These are phyloP conservation scores for Globia sparganii DNA, from an alignment of 2,888 invertebrate genomes.

Conservation along the genomic window DNA sequence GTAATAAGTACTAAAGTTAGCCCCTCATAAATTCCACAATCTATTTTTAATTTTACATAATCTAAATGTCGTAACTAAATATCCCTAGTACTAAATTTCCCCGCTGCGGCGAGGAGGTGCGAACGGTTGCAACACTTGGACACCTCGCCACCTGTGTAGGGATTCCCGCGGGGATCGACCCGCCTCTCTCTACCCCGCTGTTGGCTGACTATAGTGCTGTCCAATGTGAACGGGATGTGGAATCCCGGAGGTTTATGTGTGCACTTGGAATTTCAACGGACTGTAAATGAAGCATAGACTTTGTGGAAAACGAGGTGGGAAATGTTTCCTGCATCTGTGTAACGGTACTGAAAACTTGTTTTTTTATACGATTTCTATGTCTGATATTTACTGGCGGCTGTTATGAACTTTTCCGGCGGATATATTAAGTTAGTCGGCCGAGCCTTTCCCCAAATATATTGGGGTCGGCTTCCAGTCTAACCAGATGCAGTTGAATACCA, in stretches of 20 bases:
- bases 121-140: slow-evolving; percentile 61
- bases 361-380: background rate
- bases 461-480: background rate
- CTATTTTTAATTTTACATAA: background rate
- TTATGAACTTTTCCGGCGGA: background rate
- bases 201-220: slow-evolving; percentile 47
- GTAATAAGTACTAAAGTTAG: background rate
- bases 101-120: slow-evolving; percentile 59
- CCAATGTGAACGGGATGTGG: slow-evolving; percentile 40
- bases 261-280: slow-evolving; percentile 46
- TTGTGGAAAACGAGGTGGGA: slow-evolving; percentile 21
- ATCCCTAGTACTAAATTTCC: slow-evolving; percentile 6
- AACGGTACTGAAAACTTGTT: background rate
- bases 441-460: background rate
- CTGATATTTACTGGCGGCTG: background rate
- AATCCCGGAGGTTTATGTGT: slow-evolving; percentile 42
- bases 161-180: slow-evolving; percentile 75
- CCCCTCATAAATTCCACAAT: background rate
- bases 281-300: slow-evolving; percentile 33
- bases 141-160: slow-evolving; percentile 69
- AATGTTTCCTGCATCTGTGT: slow-evolving; percentile 15
- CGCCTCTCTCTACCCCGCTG: slow-evolving; percentile 61
- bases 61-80: slow-evolving; percentile 23
- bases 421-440: background rate
- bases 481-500: background rate